Percentiles rank a stretch among this genome's conserved stretches.
Evolutionary conservation across 2,113 vertebrate genomes (phyloP).

Genomic region (Actinemys pallida): DNA sequence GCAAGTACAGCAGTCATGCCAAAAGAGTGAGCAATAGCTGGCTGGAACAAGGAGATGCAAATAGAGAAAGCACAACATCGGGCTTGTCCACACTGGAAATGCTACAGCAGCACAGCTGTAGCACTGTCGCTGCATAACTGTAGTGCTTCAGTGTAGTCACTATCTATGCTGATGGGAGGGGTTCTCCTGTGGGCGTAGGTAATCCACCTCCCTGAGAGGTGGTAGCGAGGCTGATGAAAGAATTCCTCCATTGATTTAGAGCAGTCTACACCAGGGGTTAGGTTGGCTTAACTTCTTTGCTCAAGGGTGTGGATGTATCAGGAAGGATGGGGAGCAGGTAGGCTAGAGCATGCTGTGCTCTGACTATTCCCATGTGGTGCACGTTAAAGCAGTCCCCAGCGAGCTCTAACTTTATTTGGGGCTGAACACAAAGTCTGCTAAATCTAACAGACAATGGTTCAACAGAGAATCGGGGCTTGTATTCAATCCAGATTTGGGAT

Average conservation of each 20-base stretch:
- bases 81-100: neutral
- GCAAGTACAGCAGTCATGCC: neutral
- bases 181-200: neutral
- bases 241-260: neutral
- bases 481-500: neutral
- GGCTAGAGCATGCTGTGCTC: neutral
- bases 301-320: neutral
- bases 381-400: neutral
- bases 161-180: neutral
- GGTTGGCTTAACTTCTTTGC: neutral
- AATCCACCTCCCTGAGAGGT: neutral
- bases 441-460: accelerated
- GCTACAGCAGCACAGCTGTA: neutral
- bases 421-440: neutral
- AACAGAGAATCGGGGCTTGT: neutral
- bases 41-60: neutral
- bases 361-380: neutral
- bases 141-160: neutral
- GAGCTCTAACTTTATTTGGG: neutral
- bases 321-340: neutral
- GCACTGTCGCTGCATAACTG: neutral
- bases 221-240: neutral
- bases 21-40: neutral
- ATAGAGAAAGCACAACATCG: neutral
- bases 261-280: neutral